These are phyloP conservation scores for Andrena marginata DNA, from an alignment of 2,888 invertebrate genomes.

Conservation along the genomic window DNA sequence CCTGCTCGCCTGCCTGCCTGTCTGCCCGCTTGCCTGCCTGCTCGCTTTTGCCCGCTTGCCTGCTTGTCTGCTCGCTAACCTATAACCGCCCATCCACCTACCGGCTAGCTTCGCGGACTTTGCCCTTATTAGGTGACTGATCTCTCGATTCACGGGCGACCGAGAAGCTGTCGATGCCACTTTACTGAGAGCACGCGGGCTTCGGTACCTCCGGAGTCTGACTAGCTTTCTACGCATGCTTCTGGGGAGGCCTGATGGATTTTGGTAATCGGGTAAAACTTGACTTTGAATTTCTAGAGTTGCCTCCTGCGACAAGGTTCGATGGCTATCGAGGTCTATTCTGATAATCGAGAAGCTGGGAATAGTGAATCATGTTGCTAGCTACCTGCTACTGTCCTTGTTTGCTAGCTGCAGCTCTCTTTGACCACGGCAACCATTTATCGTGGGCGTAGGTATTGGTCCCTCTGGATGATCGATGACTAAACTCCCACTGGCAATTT, in stretches of 20 bases:
- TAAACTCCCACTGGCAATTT: not conserved
- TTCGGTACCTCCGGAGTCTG: not conserved
- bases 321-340: too few species aligned
- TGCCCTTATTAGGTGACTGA: conserved; percentile 36
- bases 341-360: not conserved
- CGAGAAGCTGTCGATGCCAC: not conserved
- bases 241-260: not conserved
- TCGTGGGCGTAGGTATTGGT: not conserved
- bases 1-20: conserved; percentile 56
- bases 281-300: not conserved
- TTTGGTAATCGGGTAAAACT: not conserved
- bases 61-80: conserved; percentile 51
- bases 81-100: conserved; percentile 55
- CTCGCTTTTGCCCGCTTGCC: conserved; percentile 35
- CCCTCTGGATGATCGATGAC: not conserved
- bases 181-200: not conserved
- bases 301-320: too few species aligned
- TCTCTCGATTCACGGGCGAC: not conserved
- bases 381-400: not conserved
- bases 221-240: too few species aligned
- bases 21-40: conserved; percentile 55
- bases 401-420: too few species aligned
- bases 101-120: conserved; percentile 31
- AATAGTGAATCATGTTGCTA: not conserved
- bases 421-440: not conserved